Evolutionary conservation across 2,888 invertebrate genomes (phyloP).

Genomic region (Heliconius erato): DNA sequence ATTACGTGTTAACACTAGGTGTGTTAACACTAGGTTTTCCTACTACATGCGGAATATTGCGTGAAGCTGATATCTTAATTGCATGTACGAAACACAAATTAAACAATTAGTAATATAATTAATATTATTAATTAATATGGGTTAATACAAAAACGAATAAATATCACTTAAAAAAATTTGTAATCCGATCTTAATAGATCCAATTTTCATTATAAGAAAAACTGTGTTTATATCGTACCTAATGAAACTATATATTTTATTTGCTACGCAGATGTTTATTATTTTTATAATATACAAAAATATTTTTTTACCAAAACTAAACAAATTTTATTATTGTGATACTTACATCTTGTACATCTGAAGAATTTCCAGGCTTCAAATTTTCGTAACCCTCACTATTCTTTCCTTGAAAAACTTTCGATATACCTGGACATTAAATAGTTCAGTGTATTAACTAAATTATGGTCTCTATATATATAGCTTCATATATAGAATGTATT

Average conservation of each 20-base stretch:
- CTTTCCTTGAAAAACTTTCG: slow-evolving; percentile 90
- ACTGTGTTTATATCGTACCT: not conserved
- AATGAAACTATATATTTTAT: not conserved
- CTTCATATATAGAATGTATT: no score
- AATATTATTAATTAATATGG: no score
- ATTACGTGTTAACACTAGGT: no score
- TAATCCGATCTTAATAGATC: no score
- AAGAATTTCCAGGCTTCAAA: slow-evolving; percentile 69
- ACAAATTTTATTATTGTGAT: not conserved
- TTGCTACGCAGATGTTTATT: not conserved
- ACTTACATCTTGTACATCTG: slow-evolving; percentile 79
- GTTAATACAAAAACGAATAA: no score
- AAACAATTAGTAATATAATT: no score
- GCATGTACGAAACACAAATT: no score
- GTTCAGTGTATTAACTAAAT: not conserved
- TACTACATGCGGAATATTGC: no score
- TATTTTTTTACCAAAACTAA: not conserved
- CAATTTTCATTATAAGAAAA: no score
- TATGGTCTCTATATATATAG: not conserved
- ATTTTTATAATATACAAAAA: not conserved
- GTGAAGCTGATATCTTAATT: no score
- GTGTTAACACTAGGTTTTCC: no score
- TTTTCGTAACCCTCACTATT: slow-evolving; percentile 71
- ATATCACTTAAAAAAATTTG: no score
- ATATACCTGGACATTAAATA: slow-evolving; percentile 81